Evolutionary conservation across 2,113 vertebrate genomes (phyloP), one percentile per base, ranked within the genome.

Genomic region (Collichthys lucidus): DNA sequence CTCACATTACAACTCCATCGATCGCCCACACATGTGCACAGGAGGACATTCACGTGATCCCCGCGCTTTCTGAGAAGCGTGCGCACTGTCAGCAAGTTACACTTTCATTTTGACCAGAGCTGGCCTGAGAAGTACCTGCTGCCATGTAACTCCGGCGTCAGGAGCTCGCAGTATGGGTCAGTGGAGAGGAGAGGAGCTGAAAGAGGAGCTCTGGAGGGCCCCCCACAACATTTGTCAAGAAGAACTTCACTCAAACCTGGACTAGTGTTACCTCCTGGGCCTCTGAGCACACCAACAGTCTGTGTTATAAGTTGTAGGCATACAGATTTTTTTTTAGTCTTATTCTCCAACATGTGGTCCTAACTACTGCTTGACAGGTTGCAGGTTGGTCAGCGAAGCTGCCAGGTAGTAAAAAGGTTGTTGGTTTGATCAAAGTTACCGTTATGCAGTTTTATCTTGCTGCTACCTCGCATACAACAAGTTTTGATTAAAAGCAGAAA

Each of bases 191-290:
- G 76, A 68, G 67, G 67, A 66, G 80, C 29, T 80, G 80, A 88
- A 74, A 84, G 49, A 75, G 44, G 70, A 86, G 69, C 50, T 62
- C 16, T 44, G 29, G 50, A 56, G 70, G 60, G 73, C 72, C 73
- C 35, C 53, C 65, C 0, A 47, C 62, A 71, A 75, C 71, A 82
- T 86, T 79, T 85, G 46, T 87, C 83, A 83, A 74, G 52, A 79
- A 44, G 35, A 52, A 53, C 61, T 78, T 87, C 57, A 47, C 55
- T 75, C 35, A 72, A 82, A 83, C 19, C 69, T 63, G 64, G 74
- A 55, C 56, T 31, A 70, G 44, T 44, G 42, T 75, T 77, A 59
- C 80, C 73, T 82, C 62, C 42, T 56, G 44, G 69, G 77, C 61
- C 77, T 83, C 76, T 42, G 31, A 63, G 71, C 44, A 74, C 65